phyloP scores from a whole-genome alignment of 2,797 vertebrate species.

The Aphelocoma californica region DNA sequence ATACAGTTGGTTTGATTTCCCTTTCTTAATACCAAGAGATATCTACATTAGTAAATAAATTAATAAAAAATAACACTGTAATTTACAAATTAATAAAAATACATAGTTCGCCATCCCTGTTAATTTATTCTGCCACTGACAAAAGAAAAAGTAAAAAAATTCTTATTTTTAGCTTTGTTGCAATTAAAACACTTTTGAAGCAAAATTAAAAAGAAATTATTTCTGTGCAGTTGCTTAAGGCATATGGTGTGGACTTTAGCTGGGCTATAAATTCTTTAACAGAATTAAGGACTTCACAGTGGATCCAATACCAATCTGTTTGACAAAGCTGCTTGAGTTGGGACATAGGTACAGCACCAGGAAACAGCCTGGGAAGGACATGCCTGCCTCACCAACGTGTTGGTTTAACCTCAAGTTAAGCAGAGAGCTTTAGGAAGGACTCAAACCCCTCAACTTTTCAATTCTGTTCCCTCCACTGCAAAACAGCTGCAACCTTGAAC shows the following conservation, averaged over 20 bases:
- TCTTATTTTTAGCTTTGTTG: background rate
- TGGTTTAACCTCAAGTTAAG: background rate
- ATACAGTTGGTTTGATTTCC: background rate
- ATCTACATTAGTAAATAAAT: background rate
- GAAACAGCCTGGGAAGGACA: background rate
- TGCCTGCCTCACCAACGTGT: background rate
- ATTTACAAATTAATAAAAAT: background rate
- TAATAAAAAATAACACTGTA: background rate
- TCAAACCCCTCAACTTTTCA: background rate
- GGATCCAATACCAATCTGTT: background rate
- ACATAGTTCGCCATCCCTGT: background rate
- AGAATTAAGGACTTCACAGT: background rate
- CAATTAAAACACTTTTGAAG: background rate
- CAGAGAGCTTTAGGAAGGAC: background rate
- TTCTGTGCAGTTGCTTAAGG: conserved; percentile 18
- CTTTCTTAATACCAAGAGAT: background rate
- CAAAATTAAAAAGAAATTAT: background rate
- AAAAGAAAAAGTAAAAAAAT: background rate
- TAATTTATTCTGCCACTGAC: background rate
- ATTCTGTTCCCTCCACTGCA: background rate
- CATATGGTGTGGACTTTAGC: background rate
- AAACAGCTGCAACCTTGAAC: conserved; percentile 41
- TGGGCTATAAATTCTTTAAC: conserved; percentile 17
- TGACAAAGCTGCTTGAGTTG: background rate
- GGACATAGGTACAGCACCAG: background rate